A percentile compares a stretch with the other conserved stretches of the same genome.
phyloP scores from a whole-genome alignment of 2,113 vertebrate genomes.

The Myotis yumanensis region DNA sequence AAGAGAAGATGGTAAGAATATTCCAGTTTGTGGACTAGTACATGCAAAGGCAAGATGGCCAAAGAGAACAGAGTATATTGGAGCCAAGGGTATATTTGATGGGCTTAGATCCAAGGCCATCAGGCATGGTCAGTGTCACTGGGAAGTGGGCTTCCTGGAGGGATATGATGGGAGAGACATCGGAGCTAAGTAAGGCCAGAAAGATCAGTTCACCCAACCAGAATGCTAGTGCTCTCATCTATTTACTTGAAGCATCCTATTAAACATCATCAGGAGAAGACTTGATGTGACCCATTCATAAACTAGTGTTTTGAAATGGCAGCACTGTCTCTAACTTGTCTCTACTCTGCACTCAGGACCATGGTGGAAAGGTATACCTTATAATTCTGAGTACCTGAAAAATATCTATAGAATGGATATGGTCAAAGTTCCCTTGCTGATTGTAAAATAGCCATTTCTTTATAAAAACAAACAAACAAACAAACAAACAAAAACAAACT shows the following conservation, averaged over 20 bases:
- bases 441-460: not conserved
- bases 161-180: not conserved
- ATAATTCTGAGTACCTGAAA: not conserved
- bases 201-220: not conserved
- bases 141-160: not conserved
- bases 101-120: not conserved
- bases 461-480: not conserved
- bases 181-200: not conserved
- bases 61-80: not conserved
- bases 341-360: not conserved
- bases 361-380: not conserved
- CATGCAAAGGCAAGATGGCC: not conserved
- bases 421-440: not conserved
- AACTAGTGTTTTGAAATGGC: not conserved
- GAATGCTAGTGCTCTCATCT: not conserved
- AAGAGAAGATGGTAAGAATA: not conserved
- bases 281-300: not conserved
- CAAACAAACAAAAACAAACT: too few species aligned
- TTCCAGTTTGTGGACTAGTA: not conserved
- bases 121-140: fast-evolving
- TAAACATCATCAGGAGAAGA: not conserved
- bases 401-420: not conserved
- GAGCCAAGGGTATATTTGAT: not conserved
- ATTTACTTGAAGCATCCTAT: not conserved
- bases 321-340: not conserved